Evolutionary conservation across 1,140 invertebrate species (phyloP).

Genomic region (Macrobrachium rosenbergii): DNA sequence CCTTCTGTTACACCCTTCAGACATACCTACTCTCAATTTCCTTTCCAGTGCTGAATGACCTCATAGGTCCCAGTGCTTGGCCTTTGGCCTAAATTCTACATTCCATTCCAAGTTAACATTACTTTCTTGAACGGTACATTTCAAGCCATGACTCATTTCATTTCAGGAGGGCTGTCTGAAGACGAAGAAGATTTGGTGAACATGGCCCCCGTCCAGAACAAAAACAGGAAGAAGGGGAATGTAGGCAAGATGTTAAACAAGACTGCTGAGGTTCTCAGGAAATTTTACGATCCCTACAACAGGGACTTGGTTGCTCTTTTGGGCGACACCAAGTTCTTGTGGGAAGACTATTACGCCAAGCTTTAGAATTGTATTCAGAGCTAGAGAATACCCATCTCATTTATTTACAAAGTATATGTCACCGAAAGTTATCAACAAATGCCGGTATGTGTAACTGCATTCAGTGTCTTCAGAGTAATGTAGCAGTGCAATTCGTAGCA

Average conservation of each 20-base stretch:
- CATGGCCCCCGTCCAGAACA: conserved; percentile 38
- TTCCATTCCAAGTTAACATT: not conserved
- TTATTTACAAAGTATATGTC: too few species aligned
- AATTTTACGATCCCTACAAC: conserved; percentile 54
- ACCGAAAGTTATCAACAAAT: too few species aligned
- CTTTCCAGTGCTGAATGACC: too few species aligned
- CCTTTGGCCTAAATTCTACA: too few species aligned
- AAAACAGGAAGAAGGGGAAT: conserved; percentile 25
- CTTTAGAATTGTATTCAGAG: too few species aligned
- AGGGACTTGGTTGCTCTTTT: conserved; percentile 34
- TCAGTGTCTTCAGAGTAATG: too few species aligned
- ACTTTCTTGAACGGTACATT: not conserved
- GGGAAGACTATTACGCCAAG: conserved; percentile 42
- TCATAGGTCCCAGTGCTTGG: too few species aligned
- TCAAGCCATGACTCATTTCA: not conserved
- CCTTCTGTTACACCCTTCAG: too few species aligned
- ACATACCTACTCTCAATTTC: too few species aligned
- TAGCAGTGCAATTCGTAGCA: too few species aligned
- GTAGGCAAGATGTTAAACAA: conserved; percentile 47
- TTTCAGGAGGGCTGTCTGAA: conserved; percentile 42
- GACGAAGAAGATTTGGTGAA: conserved; percentile 26
- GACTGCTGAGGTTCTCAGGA: conserved; percentile 29
- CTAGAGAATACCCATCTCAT: too few species aligned
- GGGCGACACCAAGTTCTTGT: conserved; percentile 33
- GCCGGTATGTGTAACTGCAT: too few species aligned